Percentiles rank a stretch among this genome's conserved stretches.
phyloP scores from a whole-genome alignment of 2,113 vertebrate genomes.

The Chionodraco myersi region DNA sequence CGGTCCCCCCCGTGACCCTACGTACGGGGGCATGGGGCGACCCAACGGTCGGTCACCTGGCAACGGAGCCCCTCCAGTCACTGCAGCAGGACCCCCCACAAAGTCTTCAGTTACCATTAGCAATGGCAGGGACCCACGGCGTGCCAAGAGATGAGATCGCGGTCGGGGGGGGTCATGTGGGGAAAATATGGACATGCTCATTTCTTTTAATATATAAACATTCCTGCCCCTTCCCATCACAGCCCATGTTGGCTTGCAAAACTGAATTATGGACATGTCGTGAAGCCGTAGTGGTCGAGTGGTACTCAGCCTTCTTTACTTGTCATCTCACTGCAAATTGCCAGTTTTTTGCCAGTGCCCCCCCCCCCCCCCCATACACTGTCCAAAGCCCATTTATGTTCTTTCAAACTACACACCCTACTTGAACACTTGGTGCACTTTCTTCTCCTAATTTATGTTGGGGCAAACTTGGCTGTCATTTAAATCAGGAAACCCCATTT shows the following conservation, averaged over 20 bases:
- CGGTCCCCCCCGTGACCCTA: constrained; percentile 77
- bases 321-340: constrained; percentile 28
- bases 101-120: constrained; percentile 89
- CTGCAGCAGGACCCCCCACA: constrained; percentile 70
- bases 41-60: constrained; percentile 88
- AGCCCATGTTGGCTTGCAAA: constrained; percentile 19
- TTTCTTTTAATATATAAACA: background rate
- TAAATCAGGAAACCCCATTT: constrained; percentile 72
- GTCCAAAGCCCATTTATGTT: constrained; percentile 57
- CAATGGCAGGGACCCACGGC: constrained; percentile 96
- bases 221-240: background rate
- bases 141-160: constrained; percentile 87
- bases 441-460: constrained; percentile 84
- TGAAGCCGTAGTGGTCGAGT: constrained; percentile 3
- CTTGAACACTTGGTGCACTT: constrained; percentile 99
- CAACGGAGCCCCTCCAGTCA: constrained; percentile 77
- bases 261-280: background rate
- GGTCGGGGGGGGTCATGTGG: constrained; percentile 1
- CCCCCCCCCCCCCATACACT: background rate
- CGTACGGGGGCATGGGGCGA: constrained; percentile 86
- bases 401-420: constrained; percentile 86
- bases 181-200: constrained; percentile 1
- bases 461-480: constrained; percentile 69
- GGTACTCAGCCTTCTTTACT: constrained; percentile 13
- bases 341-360: constrained; percentile 65